Conservation (phyloP, 2,113 vertebrate genomes). For the Xenopus laevis region DNA sequence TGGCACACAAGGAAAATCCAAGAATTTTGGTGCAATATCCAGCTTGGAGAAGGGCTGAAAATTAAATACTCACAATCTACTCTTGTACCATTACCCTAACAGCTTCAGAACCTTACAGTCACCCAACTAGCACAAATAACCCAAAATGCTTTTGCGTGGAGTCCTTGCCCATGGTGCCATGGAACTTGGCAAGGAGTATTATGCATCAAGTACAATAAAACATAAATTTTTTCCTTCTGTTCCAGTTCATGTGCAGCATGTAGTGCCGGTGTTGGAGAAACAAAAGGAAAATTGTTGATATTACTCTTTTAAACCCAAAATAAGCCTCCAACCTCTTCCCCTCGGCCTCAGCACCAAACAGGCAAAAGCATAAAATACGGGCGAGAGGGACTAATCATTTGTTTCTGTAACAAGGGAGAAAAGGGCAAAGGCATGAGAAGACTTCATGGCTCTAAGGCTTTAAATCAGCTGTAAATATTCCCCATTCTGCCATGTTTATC, state of each 20-base stretch:
- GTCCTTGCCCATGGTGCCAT: background rate
- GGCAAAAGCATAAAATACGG: slow-evolving; percentile 15
- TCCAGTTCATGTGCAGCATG: slow-evolving; percentile 5
- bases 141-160: no score
- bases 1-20: no score
- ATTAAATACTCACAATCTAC: no score
- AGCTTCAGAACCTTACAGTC: no score
- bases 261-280: background rate
- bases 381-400: background rate
- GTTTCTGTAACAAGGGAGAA: background rate
- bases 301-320: slow-evolving; percentile 1
- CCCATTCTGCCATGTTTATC: no score
- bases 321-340: background rate
- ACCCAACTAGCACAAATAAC: no score
- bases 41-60: no score
- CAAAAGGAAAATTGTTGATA: slow-evolving; percentile 3
- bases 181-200: background rate
- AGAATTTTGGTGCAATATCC: no score
- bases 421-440: background rate
- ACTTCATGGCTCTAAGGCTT: no score
- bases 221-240: slow-evolving; percentile 15
- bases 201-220: background rate
- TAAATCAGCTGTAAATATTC: no score
- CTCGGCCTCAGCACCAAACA: background rate
- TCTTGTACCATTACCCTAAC: no score